Evolutionary conservation across 2,113 vertebrate species (phyloP).

Genomic region (Ginglymostoma cirratum): DNA sequence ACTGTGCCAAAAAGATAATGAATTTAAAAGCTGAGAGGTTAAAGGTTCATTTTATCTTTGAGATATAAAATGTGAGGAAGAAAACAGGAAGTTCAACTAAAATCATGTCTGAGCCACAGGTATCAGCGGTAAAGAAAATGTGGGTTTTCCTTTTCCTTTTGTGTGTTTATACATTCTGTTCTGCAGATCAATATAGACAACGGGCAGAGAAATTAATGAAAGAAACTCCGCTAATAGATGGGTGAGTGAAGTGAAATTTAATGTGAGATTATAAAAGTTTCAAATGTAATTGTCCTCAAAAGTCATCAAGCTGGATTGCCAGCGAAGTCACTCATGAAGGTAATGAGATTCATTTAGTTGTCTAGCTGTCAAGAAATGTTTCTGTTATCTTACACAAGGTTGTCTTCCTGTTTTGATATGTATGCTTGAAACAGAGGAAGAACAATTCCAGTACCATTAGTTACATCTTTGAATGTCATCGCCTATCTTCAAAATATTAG

Average conservation of each 20-base stretch:
- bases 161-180: constrained; percentile 41
- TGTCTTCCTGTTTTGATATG: background rate
- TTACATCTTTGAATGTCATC: background rate
- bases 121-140: background rate
- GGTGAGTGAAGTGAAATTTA: constrained; percentile 55
- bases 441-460: background rate
- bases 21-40: background rate
- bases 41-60: background rate
- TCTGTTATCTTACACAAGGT: background rate
- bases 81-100: background rate
- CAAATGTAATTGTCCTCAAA: background rate
- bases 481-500: background rate
- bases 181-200: constrained; percentile 43
- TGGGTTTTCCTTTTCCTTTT: constrained; percentile 36
- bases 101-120: background rate
- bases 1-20: background rate
- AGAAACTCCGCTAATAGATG: constrained; percentile 65
- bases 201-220: constrained; percentile 63
- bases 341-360: background rate
- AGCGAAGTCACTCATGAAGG: background rate
- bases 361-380: background rate
- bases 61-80: background rate
- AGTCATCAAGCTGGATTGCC: background rate
- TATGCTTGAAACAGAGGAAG: background rate
- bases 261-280: background rate